Conservation (phyloP, 2,797 vertebrate genomes). For the Leuciscus waleckii region DNA sequence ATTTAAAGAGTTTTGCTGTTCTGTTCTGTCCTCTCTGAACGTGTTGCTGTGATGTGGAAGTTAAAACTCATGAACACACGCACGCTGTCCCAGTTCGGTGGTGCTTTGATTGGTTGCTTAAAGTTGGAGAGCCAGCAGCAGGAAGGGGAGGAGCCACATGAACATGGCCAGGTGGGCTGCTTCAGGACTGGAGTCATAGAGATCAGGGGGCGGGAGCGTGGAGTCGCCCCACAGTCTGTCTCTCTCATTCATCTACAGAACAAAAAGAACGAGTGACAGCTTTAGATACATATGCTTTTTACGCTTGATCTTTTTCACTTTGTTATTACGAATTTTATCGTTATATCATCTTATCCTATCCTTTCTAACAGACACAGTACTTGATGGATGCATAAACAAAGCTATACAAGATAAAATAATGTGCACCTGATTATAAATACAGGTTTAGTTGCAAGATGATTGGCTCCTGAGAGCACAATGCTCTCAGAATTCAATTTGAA, state of each 20-base stretch:
- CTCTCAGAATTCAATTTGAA: neutral
- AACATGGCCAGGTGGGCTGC: conserved; percentile 52
- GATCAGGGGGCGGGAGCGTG: conserved; percentile 80
- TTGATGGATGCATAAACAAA: neutral
- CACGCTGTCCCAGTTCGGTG: conserved; percentile 50
- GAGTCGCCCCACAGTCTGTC: conserved; percentile 82
- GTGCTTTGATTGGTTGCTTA: conserved; percentile 58
- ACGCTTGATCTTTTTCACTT: conserved; percentile 13
- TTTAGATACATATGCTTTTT: conserved; percentile 39
- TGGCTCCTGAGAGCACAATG: neutral
- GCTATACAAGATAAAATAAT: neutral
- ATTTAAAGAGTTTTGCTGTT: conserved; percentile 31
- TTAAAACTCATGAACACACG: conserved; percentile 44
- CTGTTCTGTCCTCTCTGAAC: conserved; percentile 17
- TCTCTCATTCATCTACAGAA: conserved; percentile 73
- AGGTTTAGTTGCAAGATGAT: neutral
- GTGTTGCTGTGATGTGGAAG: conserved; percentile 41
- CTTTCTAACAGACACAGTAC: neutral
- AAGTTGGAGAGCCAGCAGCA: conserved; percentile 63
- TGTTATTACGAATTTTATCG: conserved; percentile 19
- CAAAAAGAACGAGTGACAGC: conserved; percentile 28
- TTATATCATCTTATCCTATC: neutral
- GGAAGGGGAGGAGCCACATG: conserved; percentile 64
- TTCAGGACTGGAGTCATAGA: conserved; percentile 69
- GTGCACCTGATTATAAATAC: neutral